phyloP scores from a whole-genome alignment of 1,140 invertebrate species.

The Pseudomyrmex dendroicus region DNA sequence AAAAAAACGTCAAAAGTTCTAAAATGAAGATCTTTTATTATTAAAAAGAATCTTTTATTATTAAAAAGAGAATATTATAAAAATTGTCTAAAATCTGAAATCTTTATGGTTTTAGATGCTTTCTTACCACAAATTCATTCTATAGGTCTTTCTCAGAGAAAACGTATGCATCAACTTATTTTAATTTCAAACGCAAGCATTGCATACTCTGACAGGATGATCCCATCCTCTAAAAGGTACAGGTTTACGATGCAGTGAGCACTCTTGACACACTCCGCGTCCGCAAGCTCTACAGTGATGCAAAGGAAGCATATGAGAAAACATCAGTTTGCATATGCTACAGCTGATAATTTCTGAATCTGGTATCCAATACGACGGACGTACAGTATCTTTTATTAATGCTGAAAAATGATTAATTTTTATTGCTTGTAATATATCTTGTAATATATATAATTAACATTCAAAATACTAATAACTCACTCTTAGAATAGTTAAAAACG shows the following conservation, averaged over 20 bases:
- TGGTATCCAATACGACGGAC: slow-evolving; percentile 93
- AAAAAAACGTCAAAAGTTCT: no score
- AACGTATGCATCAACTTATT: no score
- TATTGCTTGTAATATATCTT: no score
- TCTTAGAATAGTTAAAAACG: slow-evolving; percentile 86
- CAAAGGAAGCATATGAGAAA: slow-evolving; percentile 81
- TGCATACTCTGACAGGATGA: slow-evolving; percentile 89
- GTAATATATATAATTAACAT: no score
- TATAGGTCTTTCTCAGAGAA: no score
- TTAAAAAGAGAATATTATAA: no score
- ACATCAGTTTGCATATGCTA: slow-evolving; percentile 87
- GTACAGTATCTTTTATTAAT: slow-evolving; percentile 91
- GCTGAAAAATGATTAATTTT: slow-evolving; percentile 81
- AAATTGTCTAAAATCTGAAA: no score
- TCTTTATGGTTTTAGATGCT: no score
- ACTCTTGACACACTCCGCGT: slow-evolving; percentile 89
- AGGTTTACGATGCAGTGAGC: slow-evolving; percentile 87
- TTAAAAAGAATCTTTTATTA: no score
- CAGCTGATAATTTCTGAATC: slow-evolving; percentile 90
- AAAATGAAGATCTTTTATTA: no score
- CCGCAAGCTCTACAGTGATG: slow-evolving; percentile 93
- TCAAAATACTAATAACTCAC: slow-evolving; percentile 72
- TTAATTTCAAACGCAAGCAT: slow-evolving; percentile 85
- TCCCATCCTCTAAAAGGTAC: slow-evolving; percentile 90
- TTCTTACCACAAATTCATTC: no score